phyloP scores from a whole-genome alignment of 1,140 invertebrate species.

The Brachionus paranguensis region DNA sequence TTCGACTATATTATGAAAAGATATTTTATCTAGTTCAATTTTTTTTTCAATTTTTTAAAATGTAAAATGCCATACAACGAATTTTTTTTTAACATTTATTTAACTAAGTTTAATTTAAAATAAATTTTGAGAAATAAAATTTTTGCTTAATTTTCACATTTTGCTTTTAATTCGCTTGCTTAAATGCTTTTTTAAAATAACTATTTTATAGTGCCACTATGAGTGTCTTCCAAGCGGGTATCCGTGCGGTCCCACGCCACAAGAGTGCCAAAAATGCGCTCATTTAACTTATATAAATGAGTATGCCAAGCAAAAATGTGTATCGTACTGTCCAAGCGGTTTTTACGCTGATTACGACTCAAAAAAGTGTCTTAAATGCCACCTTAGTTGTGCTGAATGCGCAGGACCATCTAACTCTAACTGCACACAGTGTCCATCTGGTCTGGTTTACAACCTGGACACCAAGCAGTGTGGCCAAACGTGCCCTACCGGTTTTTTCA shows the following conservation, averaged over 20 bases:
- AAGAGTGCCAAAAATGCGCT: neutral
- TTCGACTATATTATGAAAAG: neutral
- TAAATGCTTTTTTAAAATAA: neutral
- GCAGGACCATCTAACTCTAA: neutral
- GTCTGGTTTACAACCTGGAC: neutral
- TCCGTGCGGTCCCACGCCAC: neutral
- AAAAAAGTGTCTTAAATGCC: constrained; percentile 10
- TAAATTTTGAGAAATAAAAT: constrained; percentile 10
- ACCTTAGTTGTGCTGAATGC: constrained; percentile 19
- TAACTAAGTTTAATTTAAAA: neutral
- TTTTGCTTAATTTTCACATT: constrained; percentile 18
- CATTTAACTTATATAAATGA: neutral
- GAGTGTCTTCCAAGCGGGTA: neutral
- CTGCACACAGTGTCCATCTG: neutral
- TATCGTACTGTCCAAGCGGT: constrained; percentile 8
- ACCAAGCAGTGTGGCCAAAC: neutral
- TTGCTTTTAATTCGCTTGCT: neutral
- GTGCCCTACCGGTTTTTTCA: neutral
- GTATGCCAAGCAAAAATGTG: constrained; percentile 4
- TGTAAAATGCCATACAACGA: neutral
- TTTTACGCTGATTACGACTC: neutral
- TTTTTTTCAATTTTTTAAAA: constrained; percentile 6
- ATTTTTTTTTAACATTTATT: neutral
- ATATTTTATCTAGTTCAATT: constrained; percentile 7
- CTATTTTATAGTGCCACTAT: constrained; percentile 21